These are phyloP conservation scores for Ceyx cyanopectus DNA, from an alignment of 2,113 vertebrate genomes.

Conservation along the genomic window DNA sequence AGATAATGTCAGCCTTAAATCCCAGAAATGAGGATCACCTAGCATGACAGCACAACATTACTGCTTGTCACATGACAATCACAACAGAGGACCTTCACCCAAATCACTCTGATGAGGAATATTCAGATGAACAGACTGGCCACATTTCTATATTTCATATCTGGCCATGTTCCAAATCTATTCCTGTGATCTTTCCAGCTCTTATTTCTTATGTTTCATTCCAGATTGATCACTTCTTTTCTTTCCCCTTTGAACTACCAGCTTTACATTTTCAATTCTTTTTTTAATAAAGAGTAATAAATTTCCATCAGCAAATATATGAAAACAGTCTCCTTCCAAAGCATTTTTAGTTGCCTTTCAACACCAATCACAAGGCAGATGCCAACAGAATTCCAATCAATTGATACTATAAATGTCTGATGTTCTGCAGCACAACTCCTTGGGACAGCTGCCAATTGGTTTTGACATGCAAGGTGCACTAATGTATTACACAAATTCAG, in stretches of 20 bases:
- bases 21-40: background rate
- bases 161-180: background rate
- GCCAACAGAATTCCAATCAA: background rate
- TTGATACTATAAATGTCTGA: background rate
- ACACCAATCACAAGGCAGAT: background rate
- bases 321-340: background rate
- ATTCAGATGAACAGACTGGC: background rate
- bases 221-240: background rate
- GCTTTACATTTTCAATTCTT: background rate
- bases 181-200: background rate
- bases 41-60: background rate
- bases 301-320: background rate
- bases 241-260: background rate
- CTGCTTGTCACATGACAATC: background rate
- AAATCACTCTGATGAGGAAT: background rate
- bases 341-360: background rate
- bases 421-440: background rate
- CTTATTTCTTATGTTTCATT: background rate
- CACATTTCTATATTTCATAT: background rate
- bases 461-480: background rate
- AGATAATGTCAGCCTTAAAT: background rate
- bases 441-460: accelerated
- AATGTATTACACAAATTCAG: background rate
- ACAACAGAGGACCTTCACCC: background rate
- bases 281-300: background rate